Evolutionary conservation across 2,113 vertebrate species (phyloP).

Genomic region (Spea bombifrons): DNA sequence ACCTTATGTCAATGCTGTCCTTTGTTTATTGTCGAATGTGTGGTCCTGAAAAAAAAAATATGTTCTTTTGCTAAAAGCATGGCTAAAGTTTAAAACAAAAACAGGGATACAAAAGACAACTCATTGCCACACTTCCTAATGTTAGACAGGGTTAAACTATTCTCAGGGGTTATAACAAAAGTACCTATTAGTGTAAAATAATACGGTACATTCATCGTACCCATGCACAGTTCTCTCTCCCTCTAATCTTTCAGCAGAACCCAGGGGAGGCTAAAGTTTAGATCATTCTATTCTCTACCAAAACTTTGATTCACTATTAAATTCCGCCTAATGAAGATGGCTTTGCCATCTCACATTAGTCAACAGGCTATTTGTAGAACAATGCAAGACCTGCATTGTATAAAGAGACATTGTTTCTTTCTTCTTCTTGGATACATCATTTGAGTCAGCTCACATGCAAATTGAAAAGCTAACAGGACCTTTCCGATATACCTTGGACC

Average conservation of each 20-base stretch:
- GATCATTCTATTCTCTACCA: conserved; percentile 88
- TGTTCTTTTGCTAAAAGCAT: conserved; percentile 11
- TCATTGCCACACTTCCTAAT: conserved; percentile 41
- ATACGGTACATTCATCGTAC: conserved; percentile 96
- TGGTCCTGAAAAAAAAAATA: conserved; percentile 4
- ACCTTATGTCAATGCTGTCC: background rate
- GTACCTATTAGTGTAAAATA: conserved; percentile 84
- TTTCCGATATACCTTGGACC: conserved; percentile 43
- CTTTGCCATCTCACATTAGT: conserved; percentile 84
- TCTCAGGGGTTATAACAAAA: conserved; percentile 68
- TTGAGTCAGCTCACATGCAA: conserved; percentile 63
- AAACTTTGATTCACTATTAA: conserved; percentile 99
- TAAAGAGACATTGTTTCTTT: conserved; percentile 86
- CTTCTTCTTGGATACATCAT: conserved; percentile 58
- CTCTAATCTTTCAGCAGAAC: conserved; percentile 98
- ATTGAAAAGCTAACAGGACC: conserved; percentile 60
- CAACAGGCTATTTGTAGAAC: conserved; percentile 69
- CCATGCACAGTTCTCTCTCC: conserved; percentile 84
- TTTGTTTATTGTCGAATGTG: conserved; percentile 10
- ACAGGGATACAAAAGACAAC: conserved; percentile 32
- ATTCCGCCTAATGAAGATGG: conserved; percentile 94
- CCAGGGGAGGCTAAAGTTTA: conserved; percentile 97
- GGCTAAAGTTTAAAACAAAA: conserved; percentile 6
- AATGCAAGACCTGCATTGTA: conserved; percentile 70
- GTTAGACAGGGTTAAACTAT: conserved; percentile 71